Conservation (phyloP, 2,113 vertebrate species). For the Sturnus vulgaris region DNA sequence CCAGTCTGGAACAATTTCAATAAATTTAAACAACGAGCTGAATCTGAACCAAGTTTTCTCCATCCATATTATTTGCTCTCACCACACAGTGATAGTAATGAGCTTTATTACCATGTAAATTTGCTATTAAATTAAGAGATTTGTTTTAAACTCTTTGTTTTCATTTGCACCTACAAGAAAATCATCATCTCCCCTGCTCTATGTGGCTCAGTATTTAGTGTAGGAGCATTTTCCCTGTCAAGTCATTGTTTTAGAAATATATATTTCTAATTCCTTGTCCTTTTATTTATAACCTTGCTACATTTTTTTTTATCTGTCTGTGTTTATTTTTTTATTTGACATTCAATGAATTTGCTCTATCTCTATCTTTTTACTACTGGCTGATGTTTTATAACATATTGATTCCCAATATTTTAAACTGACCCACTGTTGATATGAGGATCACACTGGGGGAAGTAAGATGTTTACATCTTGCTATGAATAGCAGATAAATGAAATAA, state of each 20-base stretch:
- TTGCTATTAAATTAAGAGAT: constrained; percentile 42
- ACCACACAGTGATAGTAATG: neutral
- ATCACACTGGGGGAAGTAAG: constrained; percentile 73
- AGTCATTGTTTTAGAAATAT: constrained; percentile 39
- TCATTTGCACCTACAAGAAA: constrained; percentile 23
- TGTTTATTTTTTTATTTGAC: constrained; percentile 75
- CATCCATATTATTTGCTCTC: neutral
- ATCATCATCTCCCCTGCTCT: neutral
- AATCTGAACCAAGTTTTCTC: neutral
- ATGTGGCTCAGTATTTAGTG: constrained; percentile 35
- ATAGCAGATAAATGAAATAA: constrained; percentile 77
- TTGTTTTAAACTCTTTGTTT: neutral
- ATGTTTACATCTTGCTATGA: constrained; percentile 78
- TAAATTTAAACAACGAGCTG: neutral
- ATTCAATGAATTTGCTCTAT: constrained; percentile 69
- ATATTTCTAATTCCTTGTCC: constrained; percentile 22
- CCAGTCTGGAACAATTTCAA: neutral
- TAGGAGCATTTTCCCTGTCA: constrained; percentile 34
- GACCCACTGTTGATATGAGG: constrained; percentile 73
- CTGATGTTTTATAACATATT: constrained; percentile 78
- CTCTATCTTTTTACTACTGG: constrained; percentile 59
- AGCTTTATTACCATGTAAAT: neutral
- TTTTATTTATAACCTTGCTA: constrained; percentile 71
- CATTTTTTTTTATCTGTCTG: constrained; percentile 56
- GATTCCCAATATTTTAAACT: constrained; percentile 80